phyloP scores from a whole-genome alignment of 2,113 vertebrate genomes.

The Gadus chalcogrammus region DNA sequence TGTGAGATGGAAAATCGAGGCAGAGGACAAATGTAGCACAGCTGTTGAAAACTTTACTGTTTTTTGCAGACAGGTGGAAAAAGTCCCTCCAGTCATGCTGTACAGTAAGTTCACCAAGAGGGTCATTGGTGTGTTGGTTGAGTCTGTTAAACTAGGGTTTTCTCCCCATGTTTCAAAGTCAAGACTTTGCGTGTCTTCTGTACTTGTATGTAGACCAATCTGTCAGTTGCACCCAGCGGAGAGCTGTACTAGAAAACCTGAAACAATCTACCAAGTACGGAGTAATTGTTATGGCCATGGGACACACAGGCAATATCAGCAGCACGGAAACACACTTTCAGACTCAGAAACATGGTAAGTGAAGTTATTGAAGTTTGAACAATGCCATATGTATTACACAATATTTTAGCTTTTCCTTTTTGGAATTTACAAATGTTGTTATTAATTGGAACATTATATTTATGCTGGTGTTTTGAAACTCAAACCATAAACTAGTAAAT shows the following conservation, averaged over 20 bases:
- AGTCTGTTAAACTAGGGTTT: neutral
- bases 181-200: neutral
- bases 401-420: neutral
- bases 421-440: neutral
- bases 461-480: neutral
- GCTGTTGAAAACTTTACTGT: constrained; percentile 33
- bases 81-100: neutral
- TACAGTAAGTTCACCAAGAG: constrained; percentile 35
- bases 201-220: constrained; percentile 68
- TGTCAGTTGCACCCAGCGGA: constrained; percentile 48
- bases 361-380: neutral
- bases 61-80: constrained; percentile 11
- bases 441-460: neutral
- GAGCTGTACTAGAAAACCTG: constrained; percentile 66
- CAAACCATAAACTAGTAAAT: neutral
- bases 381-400: neutral
- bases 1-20: constrained; percentile 38
- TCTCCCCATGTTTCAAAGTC: too few species aligned
- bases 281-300: constrained; percentile 69
- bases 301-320: constrained; percentile 57
- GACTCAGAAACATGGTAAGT: constrained; percentile 78
- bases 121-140: neutral
- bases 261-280: constrained; percentile 70
- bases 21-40: constrained; percentile 38
- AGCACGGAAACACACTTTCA: constrained; percentile 65